These are phyloP conservation scores for Mythimna ferrago DNA, from an alignment of 2,888 invertebrate species.

Conservation along the genomic window DNA sequence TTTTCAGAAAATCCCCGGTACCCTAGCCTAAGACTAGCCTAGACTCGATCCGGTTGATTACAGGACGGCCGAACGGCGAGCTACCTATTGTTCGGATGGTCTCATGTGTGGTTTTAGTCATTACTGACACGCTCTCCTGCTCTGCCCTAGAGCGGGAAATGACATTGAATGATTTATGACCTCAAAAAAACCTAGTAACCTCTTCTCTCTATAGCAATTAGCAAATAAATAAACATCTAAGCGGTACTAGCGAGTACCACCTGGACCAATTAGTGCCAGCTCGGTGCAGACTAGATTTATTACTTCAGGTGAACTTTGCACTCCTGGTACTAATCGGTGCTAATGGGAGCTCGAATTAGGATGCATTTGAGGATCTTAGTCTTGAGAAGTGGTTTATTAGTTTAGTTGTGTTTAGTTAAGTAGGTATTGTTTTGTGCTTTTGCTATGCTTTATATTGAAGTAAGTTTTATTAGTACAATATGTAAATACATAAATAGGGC, in stretches of 20 bases:
- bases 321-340: constrained; percentile 33
- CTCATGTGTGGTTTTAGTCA: too few species aligned
- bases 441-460: too few species aligned
- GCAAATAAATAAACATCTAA: constrained; percentile 23
- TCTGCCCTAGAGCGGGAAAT: too few species aligned
- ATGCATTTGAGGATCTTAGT: background rate
- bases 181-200: background rate
- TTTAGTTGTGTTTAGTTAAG: background rate
- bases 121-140: too few species aligned
- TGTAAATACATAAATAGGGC: too few species aligned
- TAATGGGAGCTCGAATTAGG: constrained; percentile 28
- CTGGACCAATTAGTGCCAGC: constrained; percentile 40
- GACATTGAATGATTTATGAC: too few species aligned
- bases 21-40: too few species aligned
- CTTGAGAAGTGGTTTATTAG: background rate
- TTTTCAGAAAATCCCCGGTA: too few species aligned
- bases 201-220: constrained; percentile 14
- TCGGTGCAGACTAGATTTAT: constrained; percentile 48
- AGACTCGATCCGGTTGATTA: too few species aligned
- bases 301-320: constrained; percentile 40
- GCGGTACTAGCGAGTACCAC: constrained; percentile 4
- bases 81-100: too few species aligned
- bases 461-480: too few species aligned
- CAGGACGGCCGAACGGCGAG: too few species aligned
- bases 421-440: background rate